Base-by-base conservation (phyloP, 2,797 vertebrate genomes). In the Gallinago stenura region DNA sequence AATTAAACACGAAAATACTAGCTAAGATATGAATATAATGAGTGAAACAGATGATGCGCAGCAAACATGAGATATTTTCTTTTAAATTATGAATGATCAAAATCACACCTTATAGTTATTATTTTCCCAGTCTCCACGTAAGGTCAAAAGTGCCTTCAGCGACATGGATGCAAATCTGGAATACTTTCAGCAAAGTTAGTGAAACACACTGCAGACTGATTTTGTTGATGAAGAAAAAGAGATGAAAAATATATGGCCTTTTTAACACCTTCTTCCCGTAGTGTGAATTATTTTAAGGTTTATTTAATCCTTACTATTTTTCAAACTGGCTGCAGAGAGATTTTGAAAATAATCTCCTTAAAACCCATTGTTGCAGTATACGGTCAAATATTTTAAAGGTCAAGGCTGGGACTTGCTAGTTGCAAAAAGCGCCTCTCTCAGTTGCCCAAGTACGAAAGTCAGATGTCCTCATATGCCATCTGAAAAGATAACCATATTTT, bases 11-110 rank as follows among this genome's bases (percentile, higher is more conserved):
- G 20, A 97, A 96, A 97, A 95, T 95, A 79, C 96, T 91, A 94
- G 96, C 83, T 95, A 95, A 94, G 87, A 95, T 96, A 87, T 57
- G 83, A 97, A 84, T 95, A 91, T 97, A 97, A 97, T 94, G 96
- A 97, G 95, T 92, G 90, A 95, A 96, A 97, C 95, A 97, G 97
- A 97, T 97, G 97, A 98, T 97, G 96, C 86, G 95, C 95, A 94
- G 94, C 94, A 96, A 97, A 97, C 89, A 82, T 70, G 93, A 96
- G 92, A 95, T 83, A 78, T 58, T 97, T 96, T 77, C 94, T 96
- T 87, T 94, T 95, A 90, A 96, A 96, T 96, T 92, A 83, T 94
- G 92, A 93, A 91, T 90, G 54, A 97, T 94, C 89, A 91, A 95
- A 96, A 97, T 94, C 90, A 94, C 83, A 95, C 94, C 79, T 96